Conservation (phyloP, 2,888 invertebrate genomes). For the Plebejus argus region DNA sequence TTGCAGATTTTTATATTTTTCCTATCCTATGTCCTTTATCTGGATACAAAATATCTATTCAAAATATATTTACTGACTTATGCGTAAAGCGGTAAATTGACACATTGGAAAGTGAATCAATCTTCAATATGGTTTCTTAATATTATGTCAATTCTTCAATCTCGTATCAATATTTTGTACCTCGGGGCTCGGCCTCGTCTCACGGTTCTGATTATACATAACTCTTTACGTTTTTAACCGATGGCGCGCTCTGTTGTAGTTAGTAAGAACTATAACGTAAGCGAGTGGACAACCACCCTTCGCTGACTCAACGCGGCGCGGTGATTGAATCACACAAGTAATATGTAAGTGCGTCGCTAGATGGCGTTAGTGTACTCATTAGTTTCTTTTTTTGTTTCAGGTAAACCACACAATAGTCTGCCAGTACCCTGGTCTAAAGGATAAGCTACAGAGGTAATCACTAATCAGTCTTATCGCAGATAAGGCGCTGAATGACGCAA, state of each 20-base stretch:
- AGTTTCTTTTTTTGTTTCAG: constrained; percentile 9
- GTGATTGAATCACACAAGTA: background rate
- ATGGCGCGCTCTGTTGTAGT: constrained; percentile 2
- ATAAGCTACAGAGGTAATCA: constrained; percentile 13
- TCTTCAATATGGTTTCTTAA: too few relatives aligned
- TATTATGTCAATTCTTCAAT: background rate
- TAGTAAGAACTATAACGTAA: background rate
- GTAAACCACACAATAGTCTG: constrained; percentile 1
- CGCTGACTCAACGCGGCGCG: background rate
- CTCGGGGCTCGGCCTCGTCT: too few relatives aligned
- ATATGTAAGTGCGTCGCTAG: constrained; percentile 34
- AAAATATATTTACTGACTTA: too few relatives aligned
- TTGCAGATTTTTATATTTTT: too few relatives aligned
- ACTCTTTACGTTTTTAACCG: background rate
- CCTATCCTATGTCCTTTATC: background rate
- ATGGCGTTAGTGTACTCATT: constrained; percentile 38
- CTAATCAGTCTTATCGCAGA: constrained; percentile 15
- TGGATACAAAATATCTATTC: background rate
- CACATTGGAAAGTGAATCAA: too few relatives aligned
- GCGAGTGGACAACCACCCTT: background rate
- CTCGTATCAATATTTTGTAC: background rate
- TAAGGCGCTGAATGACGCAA: constrained; percentile 23
- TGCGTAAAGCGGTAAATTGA: too few relatives aligned
- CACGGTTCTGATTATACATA: too few relatives aligned
- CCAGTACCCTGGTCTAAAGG: background rate